phyloP scores from a whole-genome alignment of 2,113 vertebrate species.

The Fukomys damarensis region DNA sequence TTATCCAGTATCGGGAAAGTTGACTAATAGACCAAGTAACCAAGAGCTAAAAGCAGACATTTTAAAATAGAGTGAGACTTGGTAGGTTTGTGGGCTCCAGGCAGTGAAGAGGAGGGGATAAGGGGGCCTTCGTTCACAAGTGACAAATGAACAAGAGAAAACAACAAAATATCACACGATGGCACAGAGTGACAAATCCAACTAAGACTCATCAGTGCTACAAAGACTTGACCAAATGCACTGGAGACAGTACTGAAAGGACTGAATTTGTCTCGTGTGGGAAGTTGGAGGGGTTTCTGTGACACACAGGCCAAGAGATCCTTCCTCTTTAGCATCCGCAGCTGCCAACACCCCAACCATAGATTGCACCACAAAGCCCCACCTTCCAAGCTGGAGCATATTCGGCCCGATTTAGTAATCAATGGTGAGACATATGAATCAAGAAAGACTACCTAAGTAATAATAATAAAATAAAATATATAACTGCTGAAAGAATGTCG shows the following conservation, averaged over 20 bases:
- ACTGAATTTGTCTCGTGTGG: not conserved
- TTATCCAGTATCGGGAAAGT: not conserved
- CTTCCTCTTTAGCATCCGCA: not conserved
- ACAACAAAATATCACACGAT: not conserved
- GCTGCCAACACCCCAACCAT: conserved; percentile 32
- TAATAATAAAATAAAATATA: conserved; percentile 54
- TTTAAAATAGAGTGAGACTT: not conserved
- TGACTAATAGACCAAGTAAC: not conserved
- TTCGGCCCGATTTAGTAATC: conserved; percentile 40
- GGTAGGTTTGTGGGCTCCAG: not conserved
- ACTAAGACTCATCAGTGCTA: not conserved
- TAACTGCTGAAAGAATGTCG: conserved; percentile 59
- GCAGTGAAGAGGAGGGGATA: not conserved
- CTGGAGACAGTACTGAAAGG: not conserved
- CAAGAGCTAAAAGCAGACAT: not conserved
- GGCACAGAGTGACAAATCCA: not conserved
- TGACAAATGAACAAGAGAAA: not conserved
- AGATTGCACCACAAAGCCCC: not conserved
- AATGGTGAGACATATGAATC: not conserved
- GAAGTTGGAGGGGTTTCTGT: not conserved
- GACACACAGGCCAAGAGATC: not conserved
- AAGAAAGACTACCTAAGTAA: conserved; percentile 13
- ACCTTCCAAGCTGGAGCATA: not conserved
- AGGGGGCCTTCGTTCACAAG: not conserved
- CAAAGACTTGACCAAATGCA: not conserved